These are phyloP conservation scores for Andrena chrysosceles DNA, from an alignment of 2,888 invertebrate genomes.

Conservation along the genomic window DNA sequence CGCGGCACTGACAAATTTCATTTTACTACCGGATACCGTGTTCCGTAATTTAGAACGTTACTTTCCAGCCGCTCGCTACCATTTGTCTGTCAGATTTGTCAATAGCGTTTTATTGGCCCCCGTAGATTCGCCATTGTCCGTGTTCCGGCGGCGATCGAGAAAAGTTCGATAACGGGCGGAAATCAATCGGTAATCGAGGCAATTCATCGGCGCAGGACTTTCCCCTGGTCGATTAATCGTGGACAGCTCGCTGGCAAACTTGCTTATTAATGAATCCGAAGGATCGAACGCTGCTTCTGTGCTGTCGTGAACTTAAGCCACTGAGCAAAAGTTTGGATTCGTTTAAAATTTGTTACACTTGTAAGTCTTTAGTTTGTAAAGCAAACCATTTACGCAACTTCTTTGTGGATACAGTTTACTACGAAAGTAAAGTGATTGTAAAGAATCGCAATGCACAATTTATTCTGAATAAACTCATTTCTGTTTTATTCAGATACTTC, in stretches of 20 bases:
- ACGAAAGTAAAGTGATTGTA: too few species aligned
- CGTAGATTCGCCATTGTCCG: conserved; percentile 7
- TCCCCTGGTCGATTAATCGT: conserved; percentile 5
- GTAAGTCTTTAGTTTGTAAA: neutral
- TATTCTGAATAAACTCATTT: too few species aligned
- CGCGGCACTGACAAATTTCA: conserved; percentile 37
- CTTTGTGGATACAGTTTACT: too few species aligned
- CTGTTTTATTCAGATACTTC: too few species aligned
- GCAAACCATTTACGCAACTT: neutral
- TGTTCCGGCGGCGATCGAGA: conserved; percentile 3
- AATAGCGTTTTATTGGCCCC: conserved; percentile 16
- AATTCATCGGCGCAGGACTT: conserved; percentile 3
- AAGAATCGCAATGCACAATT: too few species aligned
- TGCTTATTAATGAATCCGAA: conserved; percentile 19
- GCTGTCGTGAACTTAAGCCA: neutral
- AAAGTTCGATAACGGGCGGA: conserved; percentile 3
- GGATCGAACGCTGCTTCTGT: neutral
- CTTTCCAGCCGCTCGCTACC: conserved; percentile 11
- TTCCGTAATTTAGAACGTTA: conserved; percentile 32
- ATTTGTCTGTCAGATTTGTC: conserved; percentile 34
- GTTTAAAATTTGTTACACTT: neutral
- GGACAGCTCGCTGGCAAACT: neutral
- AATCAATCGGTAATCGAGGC: conserved; percentile 19
- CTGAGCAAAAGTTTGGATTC: neutral
- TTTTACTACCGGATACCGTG: conserved; percentile 34